Conservation (phyloP, 2,113 vertebrate species). For the Willisornis vidua region DNA sequence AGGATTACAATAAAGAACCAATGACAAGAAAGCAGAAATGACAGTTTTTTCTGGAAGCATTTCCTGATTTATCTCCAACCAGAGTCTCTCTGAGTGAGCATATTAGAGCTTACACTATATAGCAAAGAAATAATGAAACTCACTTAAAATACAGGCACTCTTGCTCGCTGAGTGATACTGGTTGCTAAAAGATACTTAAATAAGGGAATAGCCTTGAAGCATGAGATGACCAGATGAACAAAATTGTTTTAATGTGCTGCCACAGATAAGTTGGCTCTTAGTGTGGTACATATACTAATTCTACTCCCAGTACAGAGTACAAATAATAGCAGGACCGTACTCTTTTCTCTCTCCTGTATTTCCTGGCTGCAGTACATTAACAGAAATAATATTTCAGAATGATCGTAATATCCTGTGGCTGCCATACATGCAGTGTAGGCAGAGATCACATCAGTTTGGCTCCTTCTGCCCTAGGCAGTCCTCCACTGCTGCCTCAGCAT, state of each 20-base stretch:
- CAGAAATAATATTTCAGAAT: neutral
- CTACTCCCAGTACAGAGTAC: neutral
- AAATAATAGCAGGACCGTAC: neutral
- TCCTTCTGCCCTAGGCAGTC: neutral
- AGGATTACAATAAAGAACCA: constrained; percentile 14
- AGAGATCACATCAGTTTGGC: neutral
- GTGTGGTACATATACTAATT: neutral
- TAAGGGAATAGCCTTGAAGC: neutral
- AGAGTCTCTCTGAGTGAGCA: neutral
- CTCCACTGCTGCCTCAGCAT: neutral
- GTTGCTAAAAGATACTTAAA: neutral
- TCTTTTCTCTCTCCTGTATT: neutral
- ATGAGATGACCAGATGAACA: neutral
- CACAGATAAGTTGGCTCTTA: neutral
- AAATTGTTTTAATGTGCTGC: neutral
- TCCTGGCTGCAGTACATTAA: neutral
- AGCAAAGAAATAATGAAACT: constrained; percentile 4
- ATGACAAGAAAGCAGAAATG: constrained; percentile 4
- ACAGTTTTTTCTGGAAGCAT: constrained; percentile 26
- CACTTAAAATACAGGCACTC: neutral
- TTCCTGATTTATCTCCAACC: constrained; percentile 41
- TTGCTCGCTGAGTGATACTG: neutral
- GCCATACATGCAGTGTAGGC: neutral
- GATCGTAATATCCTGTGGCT: neutral
- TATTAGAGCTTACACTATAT: neutral